These are phyloP conservation scores for Hydrocynus forskahlii DNA, from an alignment of 2,797 vertebrate genomes.

Conservation along the genomic window DNA sequence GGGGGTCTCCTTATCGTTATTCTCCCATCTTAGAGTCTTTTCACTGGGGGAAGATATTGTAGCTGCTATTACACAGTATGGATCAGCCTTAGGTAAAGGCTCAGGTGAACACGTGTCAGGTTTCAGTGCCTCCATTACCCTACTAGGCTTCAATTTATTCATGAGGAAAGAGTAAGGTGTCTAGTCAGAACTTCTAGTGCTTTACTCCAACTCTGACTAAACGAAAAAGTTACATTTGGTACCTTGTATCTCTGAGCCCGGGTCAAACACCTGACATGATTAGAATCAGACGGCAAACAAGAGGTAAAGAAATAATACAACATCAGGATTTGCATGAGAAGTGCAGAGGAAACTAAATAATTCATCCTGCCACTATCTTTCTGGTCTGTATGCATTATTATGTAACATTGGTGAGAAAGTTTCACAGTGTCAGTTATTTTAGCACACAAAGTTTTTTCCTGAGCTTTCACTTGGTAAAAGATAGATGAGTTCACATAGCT, in stretches of 20 bases:
- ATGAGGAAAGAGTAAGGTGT: slow-evolving; percentile 59
- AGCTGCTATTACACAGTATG: slow-evolving; percentile 19
- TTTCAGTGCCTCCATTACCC: slow-evolving; percentile 68
- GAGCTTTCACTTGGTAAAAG: slow-evolving; percentile 29
- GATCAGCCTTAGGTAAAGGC: slow-evolving; percentile 69
- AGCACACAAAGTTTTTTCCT: slow-evolving; percentile 25
- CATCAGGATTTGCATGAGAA: slow-evolving; percentile 35
- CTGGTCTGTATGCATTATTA: slow-evolving; percentile 26
- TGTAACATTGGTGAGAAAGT: slow-evolving; percentile 20
- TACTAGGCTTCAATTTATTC: slow-evolving; percentile 58
- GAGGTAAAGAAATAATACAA: neutral
- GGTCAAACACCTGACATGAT: slow-evolving; percentile 18
- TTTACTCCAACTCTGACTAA: slow-evolving; percentile 3
- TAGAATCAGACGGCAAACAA: slow-evolving; percentile 19
- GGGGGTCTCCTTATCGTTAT: slow-evolving; percentile 21
- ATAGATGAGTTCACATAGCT: slow-evolving; percentile 19
- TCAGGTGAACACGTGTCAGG: slow-evolving; percentile 72
- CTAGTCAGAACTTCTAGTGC: slow-evolving; percentile 1
- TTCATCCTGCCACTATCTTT: slow-evolving; percentile 16
- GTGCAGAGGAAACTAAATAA: slow-evolving; percentile 33
- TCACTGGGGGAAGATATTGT: slow-evolving; percentile 11
- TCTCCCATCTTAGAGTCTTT: slow-evolving; percentile 18
- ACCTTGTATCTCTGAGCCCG: neutral
- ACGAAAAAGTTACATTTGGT: neutral
- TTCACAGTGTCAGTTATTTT: slow-evolving; percentile 30